A percentile compares a stretch with the other conserved stretches of the same genome.
Conservation (phyloP, 2,797 vertebrate genomes). For the Oryzias dopingdopingensis region DNA sequence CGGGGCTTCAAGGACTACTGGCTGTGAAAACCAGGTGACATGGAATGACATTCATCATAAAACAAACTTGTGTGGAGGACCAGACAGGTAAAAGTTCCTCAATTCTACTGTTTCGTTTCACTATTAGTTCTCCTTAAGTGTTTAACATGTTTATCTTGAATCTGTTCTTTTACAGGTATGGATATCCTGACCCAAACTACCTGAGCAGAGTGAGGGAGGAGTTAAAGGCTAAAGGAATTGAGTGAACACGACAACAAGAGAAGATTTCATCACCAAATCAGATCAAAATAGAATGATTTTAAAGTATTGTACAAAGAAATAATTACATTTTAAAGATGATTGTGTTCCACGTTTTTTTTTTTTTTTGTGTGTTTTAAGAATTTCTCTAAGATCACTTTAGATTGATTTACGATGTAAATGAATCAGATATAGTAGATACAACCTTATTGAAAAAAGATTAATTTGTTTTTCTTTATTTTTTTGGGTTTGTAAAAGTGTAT, state of each 20-base stretch:
- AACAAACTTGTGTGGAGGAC: constrained; percentile 74
- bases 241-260: constrained; percentile 30
- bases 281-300: not conserved
- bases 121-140: not conserved
- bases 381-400: no score
- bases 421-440: no score
- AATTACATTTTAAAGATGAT: no score
- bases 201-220: constrained; percentile 71
- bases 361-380: no score
- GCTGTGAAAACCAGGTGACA: constrained; percentile 75
- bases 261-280: rapidly evolving
- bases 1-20: constrained; percentile 81
- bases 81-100: constrained; percentile 57
- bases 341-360: no score
- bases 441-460: no score
- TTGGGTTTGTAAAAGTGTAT: no score
- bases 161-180: constrained; percentile 51
- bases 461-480: no score
- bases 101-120: not conserved
- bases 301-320: not conserved
- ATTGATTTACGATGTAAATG: no score
- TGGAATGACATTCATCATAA: constrained; percentile 95
- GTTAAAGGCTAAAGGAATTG: constrained; percentile 76
- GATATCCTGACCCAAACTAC: constrained; percentile 72
- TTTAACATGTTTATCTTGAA: rapidly evolving